Conservation (phyloP, 37 sponge, comb jelly and placozoan species). For the Spongilla lacustris region DNA sequence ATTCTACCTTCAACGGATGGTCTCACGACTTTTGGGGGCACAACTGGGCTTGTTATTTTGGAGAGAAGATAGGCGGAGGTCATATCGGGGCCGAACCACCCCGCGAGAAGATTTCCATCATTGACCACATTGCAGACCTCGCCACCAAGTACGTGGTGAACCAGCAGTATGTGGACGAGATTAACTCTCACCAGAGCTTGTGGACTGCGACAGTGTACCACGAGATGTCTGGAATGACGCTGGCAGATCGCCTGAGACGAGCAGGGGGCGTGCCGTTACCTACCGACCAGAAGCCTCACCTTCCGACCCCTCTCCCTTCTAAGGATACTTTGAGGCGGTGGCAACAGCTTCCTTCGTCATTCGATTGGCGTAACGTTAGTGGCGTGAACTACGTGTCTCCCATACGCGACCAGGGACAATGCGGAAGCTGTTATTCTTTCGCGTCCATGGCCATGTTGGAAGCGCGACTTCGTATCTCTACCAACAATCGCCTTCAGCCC, state of each 20-base stretch:
- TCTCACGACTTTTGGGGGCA: constrained; percentile 23
- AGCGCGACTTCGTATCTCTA: constrained; percentile 28
- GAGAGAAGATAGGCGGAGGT: neutral
- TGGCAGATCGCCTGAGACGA: constrained; percentile 24
- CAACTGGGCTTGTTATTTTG: constrained; percentile 62
- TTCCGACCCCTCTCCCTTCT: neutral
- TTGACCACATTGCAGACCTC: neutral
- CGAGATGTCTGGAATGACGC: constrained; percentile 15
- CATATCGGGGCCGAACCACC: neutral
- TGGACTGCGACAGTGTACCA: constrained; percentile 54
- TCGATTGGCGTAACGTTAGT: constrained; percentile 54
- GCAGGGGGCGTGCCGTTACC: constrained; percentile 42
- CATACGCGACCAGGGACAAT: constrained; percentile 50
- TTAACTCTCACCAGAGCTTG: constrained; percentile 21
- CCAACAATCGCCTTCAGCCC: constrained; percentile 22
- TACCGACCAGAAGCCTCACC: neutral
- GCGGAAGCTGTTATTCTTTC: constrained; percentile 71
- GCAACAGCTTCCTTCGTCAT: constrained; percentile 8
- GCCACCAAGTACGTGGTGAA: constrained; percentile 28
- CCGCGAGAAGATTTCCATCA: neutral
- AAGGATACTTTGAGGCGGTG: neutral
- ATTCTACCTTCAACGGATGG: constrained; percentile 52
- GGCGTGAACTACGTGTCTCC: constrained; percentile 51
- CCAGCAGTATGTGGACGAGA: constrained; percentile 25
- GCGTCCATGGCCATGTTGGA: constrained; percentile 67